Conservation (phyloP, 2,797 vertebrate genomes). For the Loris lydekkerianus region DNA sequence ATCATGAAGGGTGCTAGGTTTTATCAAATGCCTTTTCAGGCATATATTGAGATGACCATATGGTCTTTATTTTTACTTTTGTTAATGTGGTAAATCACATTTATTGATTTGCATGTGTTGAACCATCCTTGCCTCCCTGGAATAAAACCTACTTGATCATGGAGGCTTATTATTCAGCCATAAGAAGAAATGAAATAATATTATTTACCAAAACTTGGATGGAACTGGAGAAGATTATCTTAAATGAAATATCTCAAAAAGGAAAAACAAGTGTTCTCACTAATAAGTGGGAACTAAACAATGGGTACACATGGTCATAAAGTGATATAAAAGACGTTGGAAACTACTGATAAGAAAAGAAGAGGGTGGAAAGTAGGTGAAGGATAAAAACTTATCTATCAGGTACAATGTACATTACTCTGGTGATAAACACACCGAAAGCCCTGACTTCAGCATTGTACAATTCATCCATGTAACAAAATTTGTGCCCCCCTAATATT, state of each 20-base stretch:
- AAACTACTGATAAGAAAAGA: not conserved
- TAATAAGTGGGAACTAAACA: not conserved
- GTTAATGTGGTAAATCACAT: not conserved
- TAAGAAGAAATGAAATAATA: not conserved
- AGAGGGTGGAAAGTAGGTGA: not conserved
- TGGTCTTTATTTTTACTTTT: not conserved
- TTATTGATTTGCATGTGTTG: not conserved
- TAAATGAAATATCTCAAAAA: not conserved
- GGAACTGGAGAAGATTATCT: not conserved
- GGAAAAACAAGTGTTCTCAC: not conserved
- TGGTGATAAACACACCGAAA: not conserved
- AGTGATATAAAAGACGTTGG: not conserved
- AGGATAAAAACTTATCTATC: not conserved
- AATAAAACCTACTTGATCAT: not conserved
- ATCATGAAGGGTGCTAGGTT: not conserved
- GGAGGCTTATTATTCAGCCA: not conserved
- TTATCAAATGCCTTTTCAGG: not conserved
- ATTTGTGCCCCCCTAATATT: not conserved
- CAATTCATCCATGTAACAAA: not conserved
- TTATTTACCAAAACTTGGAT: not conserved
- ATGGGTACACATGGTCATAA: not conserved
- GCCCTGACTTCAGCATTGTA: not conserved
- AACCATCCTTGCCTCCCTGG: not conserved
- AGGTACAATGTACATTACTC: not conserved
- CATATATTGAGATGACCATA: not conserved